Evolutionary conservation across 1,140 invertebrate genomes (phyloP).

Genomic region (Cydia pomonella): DNA sequence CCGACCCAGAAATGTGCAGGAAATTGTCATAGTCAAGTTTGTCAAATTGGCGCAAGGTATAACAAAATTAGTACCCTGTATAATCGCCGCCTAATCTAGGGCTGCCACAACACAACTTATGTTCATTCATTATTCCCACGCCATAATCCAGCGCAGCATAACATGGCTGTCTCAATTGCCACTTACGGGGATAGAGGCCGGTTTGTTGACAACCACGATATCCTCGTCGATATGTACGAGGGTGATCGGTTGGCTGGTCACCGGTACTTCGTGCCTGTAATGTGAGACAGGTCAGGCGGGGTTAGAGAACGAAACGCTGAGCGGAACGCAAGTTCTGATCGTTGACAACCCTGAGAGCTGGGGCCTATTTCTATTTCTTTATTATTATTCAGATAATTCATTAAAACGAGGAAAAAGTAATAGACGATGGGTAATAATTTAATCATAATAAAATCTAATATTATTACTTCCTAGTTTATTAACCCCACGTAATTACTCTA

Average conservation of each 20-base stretch:
- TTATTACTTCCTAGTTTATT: too few relatives aligned
- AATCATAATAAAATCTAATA: too few relatives aligned
- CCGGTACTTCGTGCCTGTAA: slow-evolving; percentile 98
- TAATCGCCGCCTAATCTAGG: not conserved
- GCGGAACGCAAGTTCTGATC: slow-evolving; percentile 41
- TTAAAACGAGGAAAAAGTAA: too few relatives aligned
- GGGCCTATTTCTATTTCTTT: too few relatives aligned
- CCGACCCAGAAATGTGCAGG: too few relatives aligned
- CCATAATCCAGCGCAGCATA: slow-evolving; percentile 35
- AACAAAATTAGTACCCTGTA: not conserved
- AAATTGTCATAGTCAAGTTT: too few relatives aligned
- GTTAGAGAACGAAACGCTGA: slow-evolving; percentile 47
- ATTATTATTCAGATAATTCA: too few relatives aligned
- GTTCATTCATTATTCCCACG: not conserved
- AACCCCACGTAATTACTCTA: too few relatives aligned
- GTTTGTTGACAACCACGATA: slow-evolving; percentile 99
- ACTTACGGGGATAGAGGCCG: slow-evolving; percentile 98
- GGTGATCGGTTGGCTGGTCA: slow-evolving; percentile 95
- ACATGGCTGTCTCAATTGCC: slow-evolving; percentile 88
- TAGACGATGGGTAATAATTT: too few relatives aligned
- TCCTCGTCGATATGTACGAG: slow-evolving; percentile 99
- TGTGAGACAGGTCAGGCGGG: slow-evolving; percentile 74
- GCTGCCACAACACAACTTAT: not conserved
- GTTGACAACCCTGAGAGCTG: slow-evolving; percentile 10
- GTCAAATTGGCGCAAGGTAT: too few relatives aligned